phyloP scores from a whole-genome alignment of 2,888 invertebrate species.

The Macaria liturata region DNA sequence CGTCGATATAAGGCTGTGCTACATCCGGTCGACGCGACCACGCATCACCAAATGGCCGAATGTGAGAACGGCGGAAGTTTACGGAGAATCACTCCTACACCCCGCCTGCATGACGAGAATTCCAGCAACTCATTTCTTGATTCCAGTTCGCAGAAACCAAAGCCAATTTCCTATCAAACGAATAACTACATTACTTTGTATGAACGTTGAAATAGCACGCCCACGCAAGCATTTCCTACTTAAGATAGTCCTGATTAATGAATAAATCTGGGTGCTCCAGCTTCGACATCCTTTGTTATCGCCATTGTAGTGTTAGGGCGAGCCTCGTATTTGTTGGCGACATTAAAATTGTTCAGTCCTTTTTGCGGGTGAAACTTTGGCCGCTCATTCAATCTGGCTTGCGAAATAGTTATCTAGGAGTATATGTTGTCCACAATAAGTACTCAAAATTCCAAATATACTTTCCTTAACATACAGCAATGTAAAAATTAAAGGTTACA shows the following conservation, averaged over 20 bases:
- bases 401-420: too few species aligned
- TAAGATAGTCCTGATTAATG: conserved; percentile 25
- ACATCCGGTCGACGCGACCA: conserved; percentile 59
- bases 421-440: too few species aligned
- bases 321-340: conserved; percentile 7
- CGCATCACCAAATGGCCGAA: conserved; percentile 55
- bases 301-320: conserved; percentile 13
- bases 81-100: conserved; percentile 56
- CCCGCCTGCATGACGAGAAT: conserved; percentile 44
- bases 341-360: background rate
- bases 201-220: conserved; percentile 26
- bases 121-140: conserved; percentile 50
- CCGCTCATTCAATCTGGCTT: too few species aligned
- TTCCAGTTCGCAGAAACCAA: conserved; percentile 36
- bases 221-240: conserved; percentile 30
- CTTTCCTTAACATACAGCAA: too few species aligned
- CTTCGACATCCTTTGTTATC: conserved; percentile 24
- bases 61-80: conserved; percentile 69
- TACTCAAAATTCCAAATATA: too few species aligned
- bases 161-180: conserved; percentile 34
- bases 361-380: background rate
- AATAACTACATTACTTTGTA: conserved; percentile 30
- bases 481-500: too few species aligned
- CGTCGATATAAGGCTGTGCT: conserved; percentile 59
- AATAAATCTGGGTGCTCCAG: conserved; percentile 24